phyloP scores from a whole-genome alignment of 2,113 vertebrate genomes.

The Maccullochella peelii region DNA sequence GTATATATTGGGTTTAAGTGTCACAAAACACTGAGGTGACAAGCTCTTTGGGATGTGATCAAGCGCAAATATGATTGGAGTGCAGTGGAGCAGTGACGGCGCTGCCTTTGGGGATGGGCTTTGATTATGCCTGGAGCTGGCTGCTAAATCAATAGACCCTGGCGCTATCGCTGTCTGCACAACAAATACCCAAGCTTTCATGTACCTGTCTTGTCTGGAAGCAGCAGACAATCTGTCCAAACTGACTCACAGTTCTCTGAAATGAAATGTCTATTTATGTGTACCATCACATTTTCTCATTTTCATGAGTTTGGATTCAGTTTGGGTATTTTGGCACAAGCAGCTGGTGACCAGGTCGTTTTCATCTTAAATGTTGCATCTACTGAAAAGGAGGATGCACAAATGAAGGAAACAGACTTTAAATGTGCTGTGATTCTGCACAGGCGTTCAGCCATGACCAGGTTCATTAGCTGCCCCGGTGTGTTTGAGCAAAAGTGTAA shows the following conservation, averaged over 20 bases:
- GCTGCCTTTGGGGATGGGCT: conserved; percentile 72
- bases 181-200: conserved; percentile 52
- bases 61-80: conserved; percentile 77
- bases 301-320: not conserved
- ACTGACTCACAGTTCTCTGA: conserved; percentile 19
- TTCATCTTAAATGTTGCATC: conserved; percentile 31
- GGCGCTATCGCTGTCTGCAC: conserved; percentile 64
- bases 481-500: conserved; percentile 53
- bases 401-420: conserved; percentile 26
- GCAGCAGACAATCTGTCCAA: conserved; percentile 37
- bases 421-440: conserved; percentile 32
- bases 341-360: conserved; percentile 16
- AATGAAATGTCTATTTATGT: conserved; percentile 21
- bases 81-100: conserved; percentile 70
- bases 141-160: conserved; percentile 79
- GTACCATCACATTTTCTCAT: not conserved
- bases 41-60: conserved; percentile 79
- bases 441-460: conserved; percentile 38
- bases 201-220: conserved; percentile 56
- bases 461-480: conserved; percentile 54
- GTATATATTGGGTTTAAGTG: conserved; percentile 75
- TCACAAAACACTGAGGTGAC: conserved; percentile 76
- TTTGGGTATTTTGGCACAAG: conserved; percentile 1
- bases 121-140: conserved; percentile 76
- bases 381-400: conserved; percentile 6